Base-by-base conservation (phyloP, 2,113 vertebrate species). In the Callipepla californica region DNA sequence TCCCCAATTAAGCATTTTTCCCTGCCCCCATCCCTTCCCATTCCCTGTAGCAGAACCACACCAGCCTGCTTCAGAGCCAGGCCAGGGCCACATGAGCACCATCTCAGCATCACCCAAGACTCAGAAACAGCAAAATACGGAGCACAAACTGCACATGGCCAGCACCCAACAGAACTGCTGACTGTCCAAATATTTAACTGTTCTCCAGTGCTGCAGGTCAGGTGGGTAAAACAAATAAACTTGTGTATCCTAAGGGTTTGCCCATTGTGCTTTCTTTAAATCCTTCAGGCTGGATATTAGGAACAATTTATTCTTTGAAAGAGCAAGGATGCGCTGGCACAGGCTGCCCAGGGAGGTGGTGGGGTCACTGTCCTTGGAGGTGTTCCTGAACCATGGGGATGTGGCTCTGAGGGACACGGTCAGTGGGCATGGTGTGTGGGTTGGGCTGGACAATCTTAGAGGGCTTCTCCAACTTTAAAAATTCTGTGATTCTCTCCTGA, bases 161-260 rank as follows among this genome's bases (percentile, higher is more conserved):
- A 44, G 74, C 88, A 63, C 91, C 92, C 92, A 95, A 92, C 50
- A 86, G 66, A 68, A 69, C 92, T 85, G 93, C 80, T 91, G 87
- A 91, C 91, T 92, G 76, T 90, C 96, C 93, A 95, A 96, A 93
- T 93, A 95, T 80, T 93, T 91, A 92, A 92, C 88, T 83, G 83
- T 82, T 92, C 87, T 90, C 73, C 1, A 92, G 44, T 25, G 82
- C 77, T 38, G 44, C 1, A 0, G 92, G 76, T 90, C 92, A 89
- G 62, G 47, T 47, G 73, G 74, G 90, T 79, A 95, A 94, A 95
- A 85, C 85, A 95, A 92, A 96, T 85, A 87, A 95, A 87, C 74
- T 70, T 58, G 30, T 74, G 55, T 80, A 79, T 93, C 93, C 25
- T 0, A 72, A 83, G 88, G 57, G 90, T 87, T 4, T 58, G 81